Base-by-base conservation (phyloP, 2,888 invertebrate species). In the Aricia artaxerxes region DNA sequence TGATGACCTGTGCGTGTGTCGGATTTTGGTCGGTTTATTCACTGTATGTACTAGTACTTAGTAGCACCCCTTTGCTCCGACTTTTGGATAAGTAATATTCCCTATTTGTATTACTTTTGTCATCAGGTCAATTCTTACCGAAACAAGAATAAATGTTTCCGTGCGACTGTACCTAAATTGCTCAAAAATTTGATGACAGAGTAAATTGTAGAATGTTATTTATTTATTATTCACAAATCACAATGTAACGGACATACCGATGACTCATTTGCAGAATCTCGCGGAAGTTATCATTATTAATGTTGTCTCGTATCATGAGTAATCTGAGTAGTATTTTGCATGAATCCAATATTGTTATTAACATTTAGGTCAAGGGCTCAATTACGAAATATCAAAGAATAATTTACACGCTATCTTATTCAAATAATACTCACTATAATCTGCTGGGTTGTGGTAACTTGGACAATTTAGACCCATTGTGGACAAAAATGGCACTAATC, bases 381-480 rank as follows among this genome's bases (percentile, higher is more conserved):
- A 57, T 61, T 61, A 6, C 4, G 1, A 60, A 24, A 60, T n/a
- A 60, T n/a, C n/a, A 61, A 61, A n/a, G 61, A 7, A 61, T 61
- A 24, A 61, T n/a, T 57, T 16, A 57, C 57, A 57, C 57, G 57
- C 16, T 16, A 57, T 57, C 16, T 57, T 16, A 57, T 57, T 4
- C 16, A 57, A 57, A 16, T 61, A 2, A 72, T 24, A 82, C 95
- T 95, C 89, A 98, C 98, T 97, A 90, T 98, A 99, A 95, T 99
- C 99, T 79, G 99, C 99, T 78, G 99, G 99, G 92, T 99, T 99
- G 94, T 99, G 99, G 88, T 99, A 99, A 85, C 98, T 97, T 0
- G 99, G 99, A 91, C 99, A 99, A 82, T 97, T 96, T 78, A 98
- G 95, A 24, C 97, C 97, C 95, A 98, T 96, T 0, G 96, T 96